Conservation (phyloP, 2,888 invertebrate genomes). For the Chrysotoxum bicinctum region DNA sequence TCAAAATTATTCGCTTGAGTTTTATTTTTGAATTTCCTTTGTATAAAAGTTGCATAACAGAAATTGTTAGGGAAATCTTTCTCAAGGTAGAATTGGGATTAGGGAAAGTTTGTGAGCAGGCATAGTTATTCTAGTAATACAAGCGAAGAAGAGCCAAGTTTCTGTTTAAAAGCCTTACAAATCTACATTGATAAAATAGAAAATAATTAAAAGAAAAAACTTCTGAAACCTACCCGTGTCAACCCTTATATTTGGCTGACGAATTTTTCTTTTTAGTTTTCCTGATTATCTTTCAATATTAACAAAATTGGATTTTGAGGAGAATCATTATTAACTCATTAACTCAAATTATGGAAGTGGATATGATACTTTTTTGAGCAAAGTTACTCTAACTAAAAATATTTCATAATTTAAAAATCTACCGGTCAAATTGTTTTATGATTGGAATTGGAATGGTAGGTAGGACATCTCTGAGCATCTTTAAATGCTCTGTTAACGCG, state of each 20-base stretch:
- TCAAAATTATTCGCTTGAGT: conserved; percentile 17
- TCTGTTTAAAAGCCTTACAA: not conserved
- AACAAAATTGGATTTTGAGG: no score
- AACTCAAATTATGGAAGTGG: no score
- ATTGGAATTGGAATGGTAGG: no score
- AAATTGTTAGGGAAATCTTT: conserved; percentile 22
- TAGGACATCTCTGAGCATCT: no score
- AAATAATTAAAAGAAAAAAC: not conserved
- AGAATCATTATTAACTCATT: no score
- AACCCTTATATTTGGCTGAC: not conserved
- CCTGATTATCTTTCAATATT: no score
- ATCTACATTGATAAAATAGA: not conserved
- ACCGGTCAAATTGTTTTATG: no score
- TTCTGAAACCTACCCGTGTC: not conserved
- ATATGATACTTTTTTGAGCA: no score
- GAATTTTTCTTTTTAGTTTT: not conserved
- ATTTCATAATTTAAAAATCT: no score
- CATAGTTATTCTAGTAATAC: not conserved
- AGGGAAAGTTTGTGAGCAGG: not conserved
- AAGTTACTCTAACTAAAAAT: no score
- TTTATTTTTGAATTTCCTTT: conserved; percentile 9
- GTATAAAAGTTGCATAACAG: conserved; percentile 35
- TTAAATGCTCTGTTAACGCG: no score
- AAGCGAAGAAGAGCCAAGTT: not conserved
- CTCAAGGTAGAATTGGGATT: conserved; percentile 22